Base-by-base conservation (phyloP, 2,113 vertebrate genomes). In the Sander lucioperca region DNA sequence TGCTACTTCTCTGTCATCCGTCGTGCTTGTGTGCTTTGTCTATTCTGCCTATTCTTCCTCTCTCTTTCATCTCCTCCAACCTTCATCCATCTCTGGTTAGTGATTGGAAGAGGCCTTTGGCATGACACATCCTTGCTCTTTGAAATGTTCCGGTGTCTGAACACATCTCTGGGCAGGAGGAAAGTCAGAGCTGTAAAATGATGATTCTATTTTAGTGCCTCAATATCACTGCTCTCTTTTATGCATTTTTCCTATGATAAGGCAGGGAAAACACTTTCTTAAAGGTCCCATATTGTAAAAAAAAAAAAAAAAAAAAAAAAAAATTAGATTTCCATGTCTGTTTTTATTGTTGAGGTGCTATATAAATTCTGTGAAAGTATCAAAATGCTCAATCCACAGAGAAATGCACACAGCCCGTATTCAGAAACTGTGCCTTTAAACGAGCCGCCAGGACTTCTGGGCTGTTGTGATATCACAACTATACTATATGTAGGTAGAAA, bases 141-240 rank as follows among this genome's bases (percentile, higher is more conserved):
- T 70, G 25, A 78, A 64, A 5, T 51, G 16, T 72, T 69, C 53
- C 25, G 4, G 6, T 61, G n/a, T 64, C 39, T 39, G 54, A n/a
- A 30, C 39, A 36, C 45, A n/a, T 78, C 66, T 83, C 45, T 47
- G 61, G 56, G n/a, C 74, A 23, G 77, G 13, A 9, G 10, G 5
- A 3, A 57, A 64, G 51, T 77, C 62, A 48, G 47, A 64, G 47
- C 74, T 79, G 58, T 72, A 71, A 71, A 87, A 85, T 71, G 65
- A 84, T 80, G 66, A 33, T 72, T 89, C 58, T 79, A 73, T 77
- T 84, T 82, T 50, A 30, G 53, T 65, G 19, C 64, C 61, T 71
- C 65, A 21, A 64, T 69, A 74, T 0, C 71, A 27, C 51, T 30
- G 6, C 51, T 57, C 47, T 25, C 25, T 74, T 83, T 70, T 70